Evolutionary conservation across 2,888 invertebrate genomes (phyloP).

Genomic region (Spilarctia lutea): DNA sequence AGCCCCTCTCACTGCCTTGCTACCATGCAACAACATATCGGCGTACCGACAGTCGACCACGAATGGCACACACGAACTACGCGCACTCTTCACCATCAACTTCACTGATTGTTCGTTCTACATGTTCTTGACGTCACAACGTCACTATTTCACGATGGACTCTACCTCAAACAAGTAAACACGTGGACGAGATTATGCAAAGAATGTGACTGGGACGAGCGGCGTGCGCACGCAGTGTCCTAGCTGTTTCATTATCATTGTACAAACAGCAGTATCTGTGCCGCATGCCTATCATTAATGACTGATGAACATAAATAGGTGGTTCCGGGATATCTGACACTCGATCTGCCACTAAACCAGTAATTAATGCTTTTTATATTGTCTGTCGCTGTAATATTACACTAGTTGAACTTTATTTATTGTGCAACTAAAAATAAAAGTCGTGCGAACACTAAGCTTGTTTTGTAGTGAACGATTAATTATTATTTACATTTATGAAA

Average conservation of each 20-base stretch:
- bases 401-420: constrained; percentile 14
- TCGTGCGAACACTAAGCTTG: neutral
- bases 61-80: constrained; percentile 62
- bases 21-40: constrained; percentile 84
- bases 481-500: constrained; percentile 19
- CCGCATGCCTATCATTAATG: constrained; percentile 62
- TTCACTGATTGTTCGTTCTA: constrained; percentile 51
- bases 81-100: constrained; percentile 64
- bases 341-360: constrained; percentile 41
- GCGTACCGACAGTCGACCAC: constrained; percentile 68
- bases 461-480: constrained; percentile 9
- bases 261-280: constrained; percentile 76
- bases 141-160: constrained; percentile 38
- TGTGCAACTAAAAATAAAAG: constrained; percentile 10
- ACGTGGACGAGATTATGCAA: constrained; percentile 62
- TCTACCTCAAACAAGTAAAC: constrained; percentile 47
- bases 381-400: constrained; percentile 27
- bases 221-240: constrained; percentile 64
- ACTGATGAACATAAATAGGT: constrained; percentile 62
- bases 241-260: constrained; percentile 72
- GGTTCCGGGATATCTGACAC: constrained; percentile 60
- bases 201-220: constrained; percentile 53
- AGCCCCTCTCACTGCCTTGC: constrained; percentile 73
- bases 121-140: constrained; percentile 52
- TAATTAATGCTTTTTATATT: constrained; percentile 34